Evolutionary conservation across 2,797 vertebrate genomes (phyloP).

Genomic region (Fundulus diaphanus): DNA sequence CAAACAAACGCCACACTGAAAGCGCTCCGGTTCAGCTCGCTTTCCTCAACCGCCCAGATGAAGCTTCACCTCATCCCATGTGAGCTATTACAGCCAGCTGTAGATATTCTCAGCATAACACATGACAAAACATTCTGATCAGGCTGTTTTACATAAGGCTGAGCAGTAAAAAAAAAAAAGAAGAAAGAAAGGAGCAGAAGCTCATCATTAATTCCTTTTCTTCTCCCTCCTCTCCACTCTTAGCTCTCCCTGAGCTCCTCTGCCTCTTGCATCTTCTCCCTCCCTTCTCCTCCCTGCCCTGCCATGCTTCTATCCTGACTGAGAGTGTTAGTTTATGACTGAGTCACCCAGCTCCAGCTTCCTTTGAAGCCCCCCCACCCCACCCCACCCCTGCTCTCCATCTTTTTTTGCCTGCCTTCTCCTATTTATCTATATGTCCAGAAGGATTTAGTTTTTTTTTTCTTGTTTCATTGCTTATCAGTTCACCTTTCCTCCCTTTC

Average conservation of each 20-base stretch:
- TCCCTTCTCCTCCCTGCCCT: conserved; percentile 30
- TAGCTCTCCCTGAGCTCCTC: conserved; percentile 45
- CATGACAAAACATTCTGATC: conserved; percentile 43
- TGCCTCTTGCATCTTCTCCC: conserved; percentile 45
- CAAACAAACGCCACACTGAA: conserved; percentile 34
- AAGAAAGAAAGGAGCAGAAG: conserved; percentile 31
- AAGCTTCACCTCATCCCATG: conserved; percentile 39
- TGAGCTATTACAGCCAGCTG: conserved; percentile 44
- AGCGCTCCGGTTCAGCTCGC: conserved; percentile 6
- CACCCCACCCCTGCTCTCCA: conserved; percentile 41
- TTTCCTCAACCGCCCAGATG: conserved; percentile 11
- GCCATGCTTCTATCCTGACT: conserved; percentile 60
- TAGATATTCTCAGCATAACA: conserved; percentile 48
- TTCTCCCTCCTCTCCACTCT: conserved; percentile 40
- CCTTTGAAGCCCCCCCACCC: conserved; percentile 55
- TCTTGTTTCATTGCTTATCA: conserved; percentile 20
- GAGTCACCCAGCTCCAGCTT: conserved; percentile 68
- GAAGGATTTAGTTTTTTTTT: conserved; percentile 11
- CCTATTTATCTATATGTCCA: conserved; percentile 9
- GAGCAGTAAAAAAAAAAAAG: conserved; percentile 26
- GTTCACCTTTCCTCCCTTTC: conserved; percentile 35
- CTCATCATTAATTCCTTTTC: conserved; percentile 57
- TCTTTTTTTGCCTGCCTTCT: conserved; percentile 37
- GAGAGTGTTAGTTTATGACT: conserved; percentile 72
- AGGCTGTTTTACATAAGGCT: conserved; percentile 42